Evolutionary conservation across 2,113 vertebrate genomes (phyloP).

Genomic region (Aix galericulata): DNA sequence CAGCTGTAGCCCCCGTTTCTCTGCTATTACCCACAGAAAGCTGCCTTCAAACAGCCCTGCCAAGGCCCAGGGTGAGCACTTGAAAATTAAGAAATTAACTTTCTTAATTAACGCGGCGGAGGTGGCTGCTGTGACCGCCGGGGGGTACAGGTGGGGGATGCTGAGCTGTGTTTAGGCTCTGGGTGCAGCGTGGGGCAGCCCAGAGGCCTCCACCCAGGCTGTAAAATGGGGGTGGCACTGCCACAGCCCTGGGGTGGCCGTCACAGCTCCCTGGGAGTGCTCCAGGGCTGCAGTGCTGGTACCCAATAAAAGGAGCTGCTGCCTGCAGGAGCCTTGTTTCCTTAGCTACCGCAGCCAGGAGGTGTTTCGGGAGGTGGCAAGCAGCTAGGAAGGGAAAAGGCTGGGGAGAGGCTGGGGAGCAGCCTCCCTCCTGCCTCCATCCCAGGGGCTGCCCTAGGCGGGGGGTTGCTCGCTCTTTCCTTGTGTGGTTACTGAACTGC

Average conservation of each 20-base stretch:
- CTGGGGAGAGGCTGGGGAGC: not conserved
- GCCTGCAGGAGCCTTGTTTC: slow-evolving; percentile 36
- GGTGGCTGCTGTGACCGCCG: not conserved
- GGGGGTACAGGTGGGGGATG: not conserved
- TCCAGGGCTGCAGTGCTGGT: not conserved
- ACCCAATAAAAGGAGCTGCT: not conserved
- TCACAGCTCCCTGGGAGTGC: not conserved
- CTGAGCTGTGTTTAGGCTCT: not conserved
- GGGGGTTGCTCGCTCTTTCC: not conserved
- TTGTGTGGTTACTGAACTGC: rapidly evolving
- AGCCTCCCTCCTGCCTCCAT: not conserved
- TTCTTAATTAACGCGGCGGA: slow-evolving; percentile 17
- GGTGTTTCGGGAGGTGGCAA: slow-evolving; percentile 30
- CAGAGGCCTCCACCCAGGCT: rapidly evolving
- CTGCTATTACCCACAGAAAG: not conserved
- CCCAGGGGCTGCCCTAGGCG: rapidly evolving
- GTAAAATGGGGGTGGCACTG: not conserved
- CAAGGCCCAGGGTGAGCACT: not conserved
- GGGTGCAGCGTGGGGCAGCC: not conserved
- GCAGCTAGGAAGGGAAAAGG: not conserved
- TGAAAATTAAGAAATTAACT: slow-evolving; percentile 58
- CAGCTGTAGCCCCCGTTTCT: not conserved
- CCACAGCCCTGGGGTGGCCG: not conserved
- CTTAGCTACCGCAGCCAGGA: slow-evolving; percentile 45
- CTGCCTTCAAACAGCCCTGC: not conserved